Conservation (phyloP, 2,797 vertebrate species). For the Leptoclinus maculatus region DNA sequence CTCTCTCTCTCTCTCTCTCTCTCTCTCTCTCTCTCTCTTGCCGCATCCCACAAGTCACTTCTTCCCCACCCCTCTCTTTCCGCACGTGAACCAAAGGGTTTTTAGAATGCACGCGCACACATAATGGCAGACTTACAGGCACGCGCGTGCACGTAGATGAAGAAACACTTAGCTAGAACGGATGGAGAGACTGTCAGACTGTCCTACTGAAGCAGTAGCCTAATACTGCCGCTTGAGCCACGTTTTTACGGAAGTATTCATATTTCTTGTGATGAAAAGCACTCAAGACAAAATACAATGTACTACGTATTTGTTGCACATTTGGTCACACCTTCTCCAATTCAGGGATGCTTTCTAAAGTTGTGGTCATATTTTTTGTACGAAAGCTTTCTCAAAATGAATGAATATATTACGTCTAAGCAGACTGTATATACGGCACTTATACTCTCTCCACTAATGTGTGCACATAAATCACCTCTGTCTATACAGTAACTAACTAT, state of each 20-base stretch:
- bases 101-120: conserved; percentile 62
- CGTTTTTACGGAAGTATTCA: not conserved
- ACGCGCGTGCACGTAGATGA: conserved; percentile 28
- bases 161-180: not conserved
- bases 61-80: conserved; percentile 58
- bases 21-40: not conserved
- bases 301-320: too few species aligned
- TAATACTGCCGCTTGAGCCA: not conserved
- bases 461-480: not conserved
- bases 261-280: not conserved
- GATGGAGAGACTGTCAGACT: not conserved
- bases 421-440: not conserved
- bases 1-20: conserved; percentile 8
- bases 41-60: conserved; percentile 74
- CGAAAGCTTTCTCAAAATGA: not conserved
- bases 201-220: not conserved
- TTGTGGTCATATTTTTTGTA: not conserved
- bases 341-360: not conserved
- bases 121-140: conserved; percentile 2
- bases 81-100: conserved; percentile 57
- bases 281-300: not conserved
- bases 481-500: not conserved
- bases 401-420: not conserved
- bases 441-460: not conserved
- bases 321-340: not conserved